Base-by-base conservation (phyloP, 2,113 vertebrate species). In the Ahaetulla prasina region DNA sequence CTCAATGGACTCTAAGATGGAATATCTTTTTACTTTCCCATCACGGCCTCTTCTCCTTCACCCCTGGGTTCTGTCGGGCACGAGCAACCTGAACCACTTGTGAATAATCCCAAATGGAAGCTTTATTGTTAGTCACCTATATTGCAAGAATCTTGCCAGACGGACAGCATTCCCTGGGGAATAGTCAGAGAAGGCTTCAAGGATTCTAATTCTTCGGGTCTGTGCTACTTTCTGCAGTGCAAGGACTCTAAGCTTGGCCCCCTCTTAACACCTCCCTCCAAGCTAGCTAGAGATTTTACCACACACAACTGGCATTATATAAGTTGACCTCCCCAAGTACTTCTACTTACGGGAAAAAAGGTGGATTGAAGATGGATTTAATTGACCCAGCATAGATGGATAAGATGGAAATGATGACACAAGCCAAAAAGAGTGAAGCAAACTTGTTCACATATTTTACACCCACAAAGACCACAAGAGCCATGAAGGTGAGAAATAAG, bases 381-480 rank as follows among this genome's bases (percentile, higher is more conserved):
- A 99, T 97, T 90, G 98, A 98, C 74, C 99, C 99, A 14, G 98
- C 99, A 39, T 99, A 99, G 96, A 99, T 99, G 88, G 99, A 99
- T 47, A 99, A 96, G 93, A 99, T 99, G 90, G 99, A 99, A 96
- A 99, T 98, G 88, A 99, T 98, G 30, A 99, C 99, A 2, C 99
- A 99, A 95, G 98, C 98, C 96, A 99, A 96, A 97, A 99, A 99
- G 74, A 99, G 98, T 1, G 99, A 99, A 45, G 99, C 99, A 95
- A 99, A 98, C 96, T 99, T 99, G 97, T 99, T 99, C 88, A 99
- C 99, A 18, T 99, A 99, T 95, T 99, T 99, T 85, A 99, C 99
- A 0, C 99, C 99, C 0, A 99, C 99, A 23, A 99, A 99, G 88
- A 99, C 99, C 90, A 99, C 99, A 85, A 99, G 96, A 1, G 98